Base-by-base conservation (phyloP, 2,797 vertebrate species). In the Squalus acanthias region DNA sequence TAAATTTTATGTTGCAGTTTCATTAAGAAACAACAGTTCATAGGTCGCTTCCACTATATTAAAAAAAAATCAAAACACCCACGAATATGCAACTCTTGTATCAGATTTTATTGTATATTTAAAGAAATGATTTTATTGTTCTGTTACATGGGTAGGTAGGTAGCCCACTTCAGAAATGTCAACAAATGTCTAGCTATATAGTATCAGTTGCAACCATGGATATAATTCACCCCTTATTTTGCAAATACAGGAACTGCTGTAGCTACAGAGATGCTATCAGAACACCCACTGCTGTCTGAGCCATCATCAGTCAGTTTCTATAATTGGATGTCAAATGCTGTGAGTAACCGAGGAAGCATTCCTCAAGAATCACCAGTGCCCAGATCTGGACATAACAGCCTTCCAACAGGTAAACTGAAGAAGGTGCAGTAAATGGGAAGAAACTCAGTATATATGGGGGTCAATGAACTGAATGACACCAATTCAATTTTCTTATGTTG, bases 301-400 rank as follows among this genome's bases (percentile, higher is more conserved):
- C 99, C 99, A 0, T 99, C 99, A 26, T 98, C 99, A 0, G 99
- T 99, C 98, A 99, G 99, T 97, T 99, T 99, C 97, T 99, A 99
- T 97, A 99, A 99, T 97, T 99, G 99, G 99, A 99, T 99, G 99
- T 99, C 99, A 96, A 99, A 99, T 82, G 99, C 99, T 46, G 99
- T 99, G 97, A 98, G 99, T 96, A 99, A 99, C 97, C 98, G 99
- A 97, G 98, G 98, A 0, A 98, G 98, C 1, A 97, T 97, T 0
- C 97, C 98, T 3, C 99, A 99, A 97, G 99, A 99, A 96, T 99
- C 99, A 33, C 98, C 98, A 0, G 97, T 98, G 70, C 98, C 98
- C 96, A 99, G 98, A 96, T 98, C 99, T 24, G 98, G 99, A 87
- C 99, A 99, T 97, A 99, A 98, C 97, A 99, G 98, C 97, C 98